A percentile compares a stretch with the other conserved stretches of the same genome.
Conservation (phyloP, 2,888 invertebrate genomes). For the Steromphala cineraria region DNA sequence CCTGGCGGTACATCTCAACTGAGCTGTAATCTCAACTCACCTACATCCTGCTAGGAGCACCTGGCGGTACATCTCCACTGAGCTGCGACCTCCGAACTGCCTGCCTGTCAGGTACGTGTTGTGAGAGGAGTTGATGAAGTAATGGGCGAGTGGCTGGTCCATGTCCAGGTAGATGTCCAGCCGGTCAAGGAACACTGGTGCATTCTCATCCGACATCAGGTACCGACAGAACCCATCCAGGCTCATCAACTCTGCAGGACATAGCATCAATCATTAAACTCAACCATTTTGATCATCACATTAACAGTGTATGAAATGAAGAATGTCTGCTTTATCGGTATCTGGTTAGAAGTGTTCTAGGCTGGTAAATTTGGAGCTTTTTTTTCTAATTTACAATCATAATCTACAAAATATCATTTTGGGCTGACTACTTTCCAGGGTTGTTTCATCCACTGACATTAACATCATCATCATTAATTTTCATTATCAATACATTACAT, state of each 20-base stretch:
- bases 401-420: too few relatives aligned
- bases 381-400: too few relatives aligned
- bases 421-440: too few relatives aligned
- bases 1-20: conserved; percentile 98
- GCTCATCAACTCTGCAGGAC: conserved; percentile 79
- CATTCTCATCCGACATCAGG: conserved; percentile 99
- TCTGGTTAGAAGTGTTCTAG: too few relatives aligned
- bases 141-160: conserved; percentile 98
- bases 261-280: not conserved
- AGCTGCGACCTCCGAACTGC: conserved; percentile 98
- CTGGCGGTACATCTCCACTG: conserved; percentile 98
- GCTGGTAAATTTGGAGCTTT: too few relatives aligned
- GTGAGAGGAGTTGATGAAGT: conserved; percentile 94
- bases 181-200: conserved; percentile 98
- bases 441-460: too few relatives aligned
- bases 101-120: conserved; percentile 78
- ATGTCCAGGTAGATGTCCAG: conserved; percentile 93
- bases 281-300: too few relatives aligned
- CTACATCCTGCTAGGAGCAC: conserved; percentile 97
- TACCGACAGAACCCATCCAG: conserved; percentile 98
- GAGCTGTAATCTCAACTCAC: conserved; percentile 80
- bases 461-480: too few relatives aligned
- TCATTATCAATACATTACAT: too few relatives aligned
- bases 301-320: too few relatives aligned
- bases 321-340: too few relatives aligned